Conservation (phyloP, 2,888 invertebrate genomes). For the Heliconius erato region DNA sequence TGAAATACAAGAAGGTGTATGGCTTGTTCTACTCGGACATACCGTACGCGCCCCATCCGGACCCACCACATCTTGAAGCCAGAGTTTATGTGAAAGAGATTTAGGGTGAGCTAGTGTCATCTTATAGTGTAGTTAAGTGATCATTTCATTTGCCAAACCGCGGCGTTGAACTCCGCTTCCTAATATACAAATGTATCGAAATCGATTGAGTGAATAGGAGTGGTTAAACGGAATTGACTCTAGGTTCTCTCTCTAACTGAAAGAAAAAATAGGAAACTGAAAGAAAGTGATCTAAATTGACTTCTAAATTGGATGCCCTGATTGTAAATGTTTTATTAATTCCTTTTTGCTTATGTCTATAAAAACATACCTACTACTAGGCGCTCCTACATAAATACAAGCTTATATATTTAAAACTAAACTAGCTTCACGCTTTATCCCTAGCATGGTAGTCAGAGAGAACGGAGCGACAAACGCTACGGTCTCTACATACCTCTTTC, state of each 20-base stretch:
- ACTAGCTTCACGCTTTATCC: no score
- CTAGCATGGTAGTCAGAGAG: no score
- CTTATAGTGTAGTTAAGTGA: not conserved
- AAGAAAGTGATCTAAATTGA: no score
- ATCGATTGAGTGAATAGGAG: not conserved
- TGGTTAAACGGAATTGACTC: not conserved
- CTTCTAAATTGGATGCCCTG: no score
- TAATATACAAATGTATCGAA: not conserved
- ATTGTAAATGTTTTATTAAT: no score
- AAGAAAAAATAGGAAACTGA: no score
- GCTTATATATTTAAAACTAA: no score
- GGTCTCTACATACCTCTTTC: no score
- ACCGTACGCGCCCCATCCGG: conserved; percentile 86
- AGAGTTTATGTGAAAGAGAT: conserved; percentile 86
- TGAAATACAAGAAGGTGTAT: conserved; percentile 90
- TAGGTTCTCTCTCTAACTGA: not conserved
- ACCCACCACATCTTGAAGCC: conserved; percentile 87
- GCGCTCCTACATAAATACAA: no score
- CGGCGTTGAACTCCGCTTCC: not conserved
- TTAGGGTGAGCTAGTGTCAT: conserved; percentile 43
- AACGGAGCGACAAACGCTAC: no score
- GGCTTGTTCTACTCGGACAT: conserved; percentile 87
- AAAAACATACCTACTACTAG: no score
- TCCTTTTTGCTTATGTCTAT: no score
- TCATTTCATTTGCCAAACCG: accelerated